Evolutionary conservation across 2,888 invertebrate genomes (phyloP).

Genomic region (Diaperis boleti): DNA sequence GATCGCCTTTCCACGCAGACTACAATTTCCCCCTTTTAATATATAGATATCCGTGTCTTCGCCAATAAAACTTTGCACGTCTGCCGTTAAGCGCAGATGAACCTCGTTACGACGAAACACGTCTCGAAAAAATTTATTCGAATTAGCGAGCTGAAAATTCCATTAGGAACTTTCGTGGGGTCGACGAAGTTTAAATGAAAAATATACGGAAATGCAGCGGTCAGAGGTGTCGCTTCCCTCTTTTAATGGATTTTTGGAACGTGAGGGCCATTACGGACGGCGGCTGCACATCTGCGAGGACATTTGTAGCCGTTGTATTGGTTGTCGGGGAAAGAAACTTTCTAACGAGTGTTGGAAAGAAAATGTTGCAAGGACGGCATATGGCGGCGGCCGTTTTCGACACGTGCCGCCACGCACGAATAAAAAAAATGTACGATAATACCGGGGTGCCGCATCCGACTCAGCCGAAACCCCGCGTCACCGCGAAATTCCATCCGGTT

Average conservation of each 20-base stretch:
- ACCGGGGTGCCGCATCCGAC: too few relatives aligned
- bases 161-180: constrained; percentile 45
- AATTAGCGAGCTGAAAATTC: constrained; percentile 46
- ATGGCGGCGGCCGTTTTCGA: constrained; percentile 47
- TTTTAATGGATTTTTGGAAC: constrained; percentile 45
- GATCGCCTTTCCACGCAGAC: constrained; percentile 36
- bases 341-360: constrained; percentile 50
- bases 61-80: constrained; percentile 27
- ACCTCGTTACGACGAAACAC: constrained; percentile 40
- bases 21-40: constrained; percentile 34
- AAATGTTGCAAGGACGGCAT: constrained; percentile 45
- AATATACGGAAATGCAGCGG: constrained; percentile 49
- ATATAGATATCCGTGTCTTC: constrained; percentile 14
- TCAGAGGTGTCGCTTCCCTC: constrained; percentile 14
- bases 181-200: constrained; percentile 49
- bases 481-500: too few relatives aligned
- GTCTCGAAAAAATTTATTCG: constrained; percentile 45
- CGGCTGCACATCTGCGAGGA: constrained; percentile 44
- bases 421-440: too few relatives aligned
- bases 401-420: constrained; percentile 44
- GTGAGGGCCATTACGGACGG: constrained; percentile 43
- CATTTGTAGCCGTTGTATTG: constrained; percentile 46
- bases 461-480: too few relatives aligned
- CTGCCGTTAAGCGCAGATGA: constrained; percentile 8
- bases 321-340: constrained; percentile 45